phyloP scores from a whole-genome alignment of 2,797 vertebrate genomes.

The Lemur catta region DNA sequence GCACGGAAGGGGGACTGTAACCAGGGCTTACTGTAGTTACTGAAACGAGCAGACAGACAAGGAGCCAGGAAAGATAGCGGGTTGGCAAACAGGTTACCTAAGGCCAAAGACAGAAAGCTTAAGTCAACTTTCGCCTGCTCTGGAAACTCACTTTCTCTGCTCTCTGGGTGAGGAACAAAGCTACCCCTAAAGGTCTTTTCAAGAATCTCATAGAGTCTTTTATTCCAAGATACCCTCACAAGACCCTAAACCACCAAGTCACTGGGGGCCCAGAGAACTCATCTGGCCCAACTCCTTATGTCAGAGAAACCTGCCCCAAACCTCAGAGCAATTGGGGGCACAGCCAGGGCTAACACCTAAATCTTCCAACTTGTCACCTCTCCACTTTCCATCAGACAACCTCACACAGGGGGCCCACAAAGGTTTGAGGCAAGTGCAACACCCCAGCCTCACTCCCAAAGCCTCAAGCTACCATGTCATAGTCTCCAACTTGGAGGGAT shows the following conservation, averaged over 20 bases:
- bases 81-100: not conserved
- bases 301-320: not conserved
- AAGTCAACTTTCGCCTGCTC: not conserved
- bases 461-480: not conserved
- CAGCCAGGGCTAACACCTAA: not conserved
- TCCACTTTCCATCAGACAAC: not conserved
- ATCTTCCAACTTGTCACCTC: not conserved
- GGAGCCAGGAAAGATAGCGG: not conserved
- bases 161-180: not conserved
- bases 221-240: not conserved
- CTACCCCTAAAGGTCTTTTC: not conserved
- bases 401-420: not conserved
- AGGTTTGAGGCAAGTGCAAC: not conserved
- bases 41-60: not conserved
- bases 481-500: not conserved
- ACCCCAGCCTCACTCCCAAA: not conserved
- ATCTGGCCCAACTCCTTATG: not conserved
- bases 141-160: not conserved
- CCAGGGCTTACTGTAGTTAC: not conserved
- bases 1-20: not conserved
- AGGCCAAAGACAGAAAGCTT: not conserved
- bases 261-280: not conserved
- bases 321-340: not conserved
- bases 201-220: not conserved
- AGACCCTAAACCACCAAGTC: not conserved